Evolutionary conservation across 2,888 invertebrate genomes (phyloP).

Genomic region (Oscheius sp.): DNA sequence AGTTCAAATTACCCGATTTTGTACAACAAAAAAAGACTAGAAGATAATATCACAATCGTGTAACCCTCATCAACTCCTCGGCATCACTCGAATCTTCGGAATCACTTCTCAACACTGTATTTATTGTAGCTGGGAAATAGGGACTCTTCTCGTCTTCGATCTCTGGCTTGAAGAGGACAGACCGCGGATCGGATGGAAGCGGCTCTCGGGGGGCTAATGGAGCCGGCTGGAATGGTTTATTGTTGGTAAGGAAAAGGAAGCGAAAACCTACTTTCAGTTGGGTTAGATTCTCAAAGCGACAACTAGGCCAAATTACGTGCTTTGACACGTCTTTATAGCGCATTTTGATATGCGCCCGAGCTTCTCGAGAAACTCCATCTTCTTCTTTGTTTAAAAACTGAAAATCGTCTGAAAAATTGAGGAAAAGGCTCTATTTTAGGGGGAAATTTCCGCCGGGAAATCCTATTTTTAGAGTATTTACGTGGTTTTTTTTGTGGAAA

Average conservation of each 20-base stretch:
- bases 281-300: conserved; percentile 30
- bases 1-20: neutral
- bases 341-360: conserved; percentile 50
- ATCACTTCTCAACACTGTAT: conserved; percentile 53
- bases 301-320: conserved; percentile 53
- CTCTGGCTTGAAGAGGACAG: conserved; percentile 45
- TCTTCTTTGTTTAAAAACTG: conserved; percentile 49
- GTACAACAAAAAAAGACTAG: neutral
- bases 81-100: conserved; percentile 57
- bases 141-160: conserved; percentile 53
- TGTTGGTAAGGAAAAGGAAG: neutral
- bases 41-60: conserved; percentile 35
- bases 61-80: conserved; percentile 52
- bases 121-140: conserved; percentile 53
- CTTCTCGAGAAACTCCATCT: conserved; percentile 35
- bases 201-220: conserved; percentile 20
- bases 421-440: neutral
- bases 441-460: no score
- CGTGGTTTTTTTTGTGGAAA: no score
- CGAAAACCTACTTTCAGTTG: conserved; percentile 35
- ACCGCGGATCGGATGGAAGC: conserved; percentile 38
- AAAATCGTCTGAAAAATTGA: conserved; percentile 12
- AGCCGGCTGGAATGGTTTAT: conserved; percentile 10
- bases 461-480: no score
- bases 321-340: conserved; percentile 56